Percentiles rank a stretch among this genome's conserved stretches.
Evolutionary conservation across 2,888 invertebrate genomes (phyloP).

Genomic region (Campoletis raptor): DNA sequence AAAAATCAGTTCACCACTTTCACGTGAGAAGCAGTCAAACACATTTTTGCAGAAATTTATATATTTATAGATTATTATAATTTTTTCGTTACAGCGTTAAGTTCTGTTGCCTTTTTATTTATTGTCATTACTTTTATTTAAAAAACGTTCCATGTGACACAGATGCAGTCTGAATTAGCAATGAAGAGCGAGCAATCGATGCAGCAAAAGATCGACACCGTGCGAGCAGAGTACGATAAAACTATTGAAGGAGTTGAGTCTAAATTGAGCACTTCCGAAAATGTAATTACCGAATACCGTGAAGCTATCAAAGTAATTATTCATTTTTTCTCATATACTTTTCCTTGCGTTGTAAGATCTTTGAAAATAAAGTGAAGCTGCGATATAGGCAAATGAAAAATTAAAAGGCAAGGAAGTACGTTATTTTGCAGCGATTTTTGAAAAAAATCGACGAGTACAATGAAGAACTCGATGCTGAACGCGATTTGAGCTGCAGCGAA

Average conservation of each 20-base stretch:
- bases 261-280: constrained; percentile 61
- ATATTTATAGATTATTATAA: neutral
- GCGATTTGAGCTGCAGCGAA: constrained; percentile 67
- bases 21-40: no score
- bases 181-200: constrained; percentile 65
- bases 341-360: neutral
- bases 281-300: constrained; percentile 59
- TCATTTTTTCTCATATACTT: neutral
- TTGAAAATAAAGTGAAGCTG: neutral
- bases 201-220: constrained; percentile 60
- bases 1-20: no score
- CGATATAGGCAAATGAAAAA: neutral
- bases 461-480: constrained; percentile 52
- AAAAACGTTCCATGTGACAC: constrained; percentile 17
- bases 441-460: constrained; percentile 62
- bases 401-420: neutral
- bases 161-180: constrained; percentile 64
- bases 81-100: neutral
- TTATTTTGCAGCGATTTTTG: constrained; percentile 65
- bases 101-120: neutral
- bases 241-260: constrained; percentile 44
- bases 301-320: constrained; percentile 67
- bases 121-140: neutral
- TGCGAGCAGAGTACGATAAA: constrained; percentile 63
- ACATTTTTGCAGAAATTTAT: no score